These are phyloP conservation scores for Bufo bufo DNA, from an alignment of 2,113 vertebrate genomes.

Conservation along the genomic window DNA sequence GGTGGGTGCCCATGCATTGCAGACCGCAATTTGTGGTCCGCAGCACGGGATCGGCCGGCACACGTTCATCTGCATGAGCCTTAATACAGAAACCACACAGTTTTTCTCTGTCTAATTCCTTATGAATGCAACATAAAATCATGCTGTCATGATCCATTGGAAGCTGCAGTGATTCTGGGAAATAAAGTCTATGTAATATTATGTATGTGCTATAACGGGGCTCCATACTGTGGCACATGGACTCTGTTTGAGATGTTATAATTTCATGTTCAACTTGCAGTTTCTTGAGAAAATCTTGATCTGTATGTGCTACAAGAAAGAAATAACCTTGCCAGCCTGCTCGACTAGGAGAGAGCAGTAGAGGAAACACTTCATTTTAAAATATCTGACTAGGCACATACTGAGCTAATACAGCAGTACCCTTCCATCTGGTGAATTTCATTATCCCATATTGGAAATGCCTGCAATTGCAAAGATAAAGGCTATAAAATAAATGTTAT, in stretches of 20 bases:
- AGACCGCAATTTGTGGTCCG: too few relatives aligned
- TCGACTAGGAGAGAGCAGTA: neutral
- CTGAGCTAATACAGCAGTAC: conserved; percentile 23
- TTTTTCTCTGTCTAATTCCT: too few relatives aligned
- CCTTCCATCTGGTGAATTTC: conserved; percentile 56
- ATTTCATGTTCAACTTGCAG: neutral
- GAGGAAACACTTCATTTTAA: neutral
- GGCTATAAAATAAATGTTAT: conserved; percentile 61
- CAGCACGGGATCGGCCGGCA: too few relatives aligned
- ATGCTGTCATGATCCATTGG: too few relatives aligned
- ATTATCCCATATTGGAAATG: conserved; percentile 56
- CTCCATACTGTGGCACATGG: too few relatives aligned
- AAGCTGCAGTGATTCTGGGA: too few relatives aligned
- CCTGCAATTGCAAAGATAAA: conserved; percentile 65
- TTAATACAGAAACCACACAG: too few relatives aligned
- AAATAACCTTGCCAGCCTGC: neutral
- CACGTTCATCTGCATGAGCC: too few relatives aligned
- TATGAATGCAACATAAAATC: too few relatives aligned
- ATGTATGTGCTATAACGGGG: too few relatives aligned
- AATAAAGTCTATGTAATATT: too few relatives aligned
- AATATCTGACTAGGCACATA: conserved; percentile 38
- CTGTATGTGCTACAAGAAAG: neutral
- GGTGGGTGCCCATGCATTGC: too few relatives aligned
- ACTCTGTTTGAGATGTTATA: neutral
- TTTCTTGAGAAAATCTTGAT: neutral